Conservation (phyloP, 2,888 invertebrate species). For the Hoplodrina blanda region DNA sequence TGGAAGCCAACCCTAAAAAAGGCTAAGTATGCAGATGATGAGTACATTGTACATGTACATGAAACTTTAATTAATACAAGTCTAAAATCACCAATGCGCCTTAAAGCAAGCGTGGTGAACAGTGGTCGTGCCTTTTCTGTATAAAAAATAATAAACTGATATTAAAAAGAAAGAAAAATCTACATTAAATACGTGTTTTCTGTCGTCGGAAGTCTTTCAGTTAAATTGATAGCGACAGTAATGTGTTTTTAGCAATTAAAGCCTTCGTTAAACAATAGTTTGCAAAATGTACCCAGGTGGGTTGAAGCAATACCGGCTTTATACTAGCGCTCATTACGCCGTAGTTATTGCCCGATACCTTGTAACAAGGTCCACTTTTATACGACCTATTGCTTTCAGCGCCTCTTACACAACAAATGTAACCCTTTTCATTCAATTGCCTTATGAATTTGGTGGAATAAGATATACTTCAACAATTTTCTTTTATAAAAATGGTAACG, state of each 20-base stretch:
- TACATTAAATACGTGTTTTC: not conserved
- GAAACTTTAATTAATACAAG: too few species aligned
- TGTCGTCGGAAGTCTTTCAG: not conserved
- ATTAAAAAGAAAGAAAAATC: not conserved
- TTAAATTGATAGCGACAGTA: not conserved
- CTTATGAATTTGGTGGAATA: slow-evolving; percentile 28
- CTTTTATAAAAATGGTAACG: slow-evolving; percentile 15
- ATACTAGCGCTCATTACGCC: slow-evolving; percentile 10
- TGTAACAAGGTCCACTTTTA: slow-evolving; percentile 11
- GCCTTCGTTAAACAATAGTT: not conserved
- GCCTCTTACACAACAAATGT: slow-evolving; percentile 24
- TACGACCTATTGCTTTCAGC: slow-evolving; percentile 26
- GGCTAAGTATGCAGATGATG: too few species aligned
- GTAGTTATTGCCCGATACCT: slow-evolving; percentile 9
- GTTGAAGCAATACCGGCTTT: slow-evolving; percentile 8
- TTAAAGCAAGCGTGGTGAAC: too few species aligned
- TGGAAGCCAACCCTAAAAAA: too few species aligned
- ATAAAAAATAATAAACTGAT: too few species aligned
- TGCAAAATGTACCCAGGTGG: not conserved
- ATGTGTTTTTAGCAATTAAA: slow-evolving; percentile 10
- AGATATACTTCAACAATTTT: slow-evolving; percentile 32
- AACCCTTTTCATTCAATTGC: slow-evolving; percentile 37
- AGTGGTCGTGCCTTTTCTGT: too few species aligned
- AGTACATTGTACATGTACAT: too few species aligned
- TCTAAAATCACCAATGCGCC: too few species aligned